Evolutionary conservation across 2,888 invertebrate species (phyloP).

Genomic region (Dascillus cervinus): DNA sequence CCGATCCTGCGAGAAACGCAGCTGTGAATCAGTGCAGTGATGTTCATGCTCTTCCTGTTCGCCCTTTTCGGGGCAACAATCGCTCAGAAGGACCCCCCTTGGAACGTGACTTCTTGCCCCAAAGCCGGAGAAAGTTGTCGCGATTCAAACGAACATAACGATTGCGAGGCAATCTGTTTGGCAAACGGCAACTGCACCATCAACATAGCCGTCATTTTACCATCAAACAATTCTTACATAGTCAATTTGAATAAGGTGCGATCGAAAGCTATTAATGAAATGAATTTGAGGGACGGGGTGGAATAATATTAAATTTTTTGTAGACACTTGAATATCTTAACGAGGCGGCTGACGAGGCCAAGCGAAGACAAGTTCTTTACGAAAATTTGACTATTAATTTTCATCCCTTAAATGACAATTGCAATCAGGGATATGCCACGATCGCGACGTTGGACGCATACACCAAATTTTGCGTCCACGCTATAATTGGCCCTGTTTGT

Average conservation of each 20-base stretch:
- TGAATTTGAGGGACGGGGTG: not conserved
- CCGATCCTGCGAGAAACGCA: too few species aligned
- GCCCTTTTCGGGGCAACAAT: conserved; percentile 8
- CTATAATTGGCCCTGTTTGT: conserved; percentile 74
- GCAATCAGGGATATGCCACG: conserved; percentile 65
- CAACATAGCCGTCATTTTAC: conserved; percentile 58
- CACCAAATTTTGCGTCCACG: conserved; percentile 62
- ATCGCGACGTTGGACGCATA: conserved; percentile 66
- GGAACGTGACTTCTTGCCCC: conserved; percentile 7
- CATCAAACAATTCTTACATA: conserved; percentile 50
- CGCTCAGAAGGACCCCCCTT: conserved; percentile 8
- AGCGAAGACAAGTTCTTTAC: conserved; percentile 48
- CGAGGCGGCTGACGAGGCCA: conserved; percentile 52
- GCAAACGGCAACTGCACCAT: conserved; percentile 52
- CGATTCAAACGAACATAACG: conserved; percentile 7
- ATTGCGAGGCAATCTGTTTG: conserved; percentile 17
- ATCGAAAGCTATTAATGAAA: conserved; percentile 2
- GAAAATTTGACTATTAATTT: conserved; percentile 53
- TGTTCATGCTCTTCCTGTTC: conserved; percentile 13
- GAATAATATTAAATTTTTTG: conserved; percentile 11
- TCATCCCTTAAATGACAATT: conserved; percentile 61
- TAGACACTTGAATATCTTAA: conserved; percentile 57
- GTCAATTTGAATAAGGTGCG: conserved; percentile 43
- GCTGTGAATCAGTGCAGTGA: conserved; percentile 10
- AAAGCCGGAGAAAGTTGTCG: conserved; percentile 10